Conservation (phyloP, 2,113 vertebrate genomes). For the Sinocyclocheilus anophthalmus region DNA sequence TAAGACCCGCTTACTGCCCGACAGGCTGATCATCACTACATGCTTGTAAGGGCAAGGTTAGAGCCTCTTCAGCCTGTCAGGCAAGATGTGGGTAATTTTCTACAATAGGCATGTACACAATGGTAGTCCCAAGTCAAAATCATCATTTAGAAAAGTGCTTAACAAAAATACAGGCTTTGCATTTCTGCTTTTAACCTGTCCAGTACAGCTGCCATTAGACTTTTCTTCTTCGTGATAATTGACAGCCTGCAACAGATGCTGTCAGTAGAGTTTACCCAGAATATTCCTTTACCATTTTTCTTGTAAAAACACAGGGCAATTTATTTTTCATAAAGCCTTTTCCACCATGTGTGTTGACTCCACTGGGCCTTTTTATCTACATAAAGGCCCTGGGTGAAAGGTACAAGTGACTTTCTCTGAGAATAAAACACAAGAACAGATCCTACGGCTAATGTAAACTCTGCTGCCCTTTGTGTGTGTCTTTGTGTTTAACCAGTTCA, state of each 20-base stretch:
- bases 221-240: not conserved
- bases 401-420: constrained; percentile 5
- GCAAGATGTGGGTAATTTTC: not conserved
- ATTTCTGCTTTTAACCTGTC: not conserved
- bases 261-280: not conserved
- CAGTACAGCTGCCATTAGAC: not conserved
- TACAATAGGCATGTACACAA: not conserved
- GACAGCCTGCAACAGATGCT: constrained; percentile 4
- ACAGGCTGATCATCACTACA: not conserved
- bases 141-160: not conserved
- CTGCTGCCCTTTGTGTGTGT: not conserved
- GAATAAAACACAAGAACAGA: constrained; percentile 3
- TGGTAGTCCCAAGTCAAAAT: not conserved
- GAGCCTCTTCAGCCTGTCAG: not conserved
- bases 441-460: constrained; percentile 34
- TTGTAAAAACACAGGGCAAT: constrained; percentile 16
- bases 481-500: constrained; percentile 13
- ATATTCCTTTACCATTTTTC: not conserved
- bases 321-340: constrained; percentile 37
- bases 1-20: not conserved
- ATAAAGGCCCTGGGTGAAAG: constrained; percentile 10
- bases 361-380: constrained; percentile 10
- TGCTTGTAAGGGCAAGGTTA: not conserved
- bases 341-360: constrained; percentile 15
- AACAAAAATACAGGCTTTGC: not conserved